Conservation (phyloP, 2,113 vertebrate genomes). For the Oryzias curvinotus region DNA sequence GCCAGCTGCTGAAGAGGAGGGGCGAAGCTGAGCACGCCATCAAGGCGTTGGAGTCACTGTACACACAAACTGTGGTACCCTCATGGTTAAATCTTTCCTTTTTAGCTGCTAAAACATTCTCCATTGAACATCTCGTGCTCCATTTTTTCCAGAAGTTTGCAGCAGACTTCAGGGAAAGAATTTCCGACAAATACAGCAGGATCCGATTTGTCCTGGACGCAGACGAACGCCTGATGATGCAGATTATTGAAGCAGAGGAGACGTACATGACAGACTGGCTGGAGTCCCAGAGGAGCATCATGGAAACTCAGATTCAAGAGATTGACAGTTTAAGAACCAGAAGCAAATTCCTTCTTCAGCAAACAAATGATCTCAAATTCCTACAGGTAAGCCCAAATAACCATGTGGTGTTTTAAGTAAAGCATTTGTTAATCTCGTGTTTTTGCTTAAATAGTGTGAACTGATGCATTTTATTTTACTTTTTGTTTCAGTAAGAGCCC, state of each 20-base stretch:
- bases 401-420: background rate
- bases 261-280: constrained; percentile 65
- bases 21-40: constrained; percentile 61
- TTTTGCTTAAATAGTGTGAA: background rate
- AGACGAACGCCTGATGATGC: constrained; percentile 76
- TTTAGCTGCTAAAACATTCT: background rate
- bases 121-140: too few relatives aligned
- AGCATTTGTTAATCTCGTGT: background rate
- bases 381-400: constrained; percentile 52
- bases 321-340: constrained; percentile 60
- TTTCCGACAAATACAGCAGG: constrained; percentile 72
- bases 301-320: constrained; percentile 64
- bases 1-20: constrained; percentile 63
- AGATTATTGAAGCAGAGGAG: constrained; percentile 74
- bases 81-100: background rate
- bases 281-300: constrained; percentile 48
- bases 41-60: constrained; percentile 68
- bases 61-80: constrained; percentile 67
- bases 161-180: constrained; percentile 60
- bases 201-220: constrained; percentile 69
- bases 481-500: background rate
- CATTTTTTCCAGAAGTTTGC: constrained; percentile 52
- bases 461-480: background rate
- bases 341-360: constrained; percentile 65
- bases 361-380: constrained; percentile 65